Evolutionary conservation across 2,113 vertebrate genomes (phyloP).

Genomic region (Drymodes brunneopygia): DNA sequence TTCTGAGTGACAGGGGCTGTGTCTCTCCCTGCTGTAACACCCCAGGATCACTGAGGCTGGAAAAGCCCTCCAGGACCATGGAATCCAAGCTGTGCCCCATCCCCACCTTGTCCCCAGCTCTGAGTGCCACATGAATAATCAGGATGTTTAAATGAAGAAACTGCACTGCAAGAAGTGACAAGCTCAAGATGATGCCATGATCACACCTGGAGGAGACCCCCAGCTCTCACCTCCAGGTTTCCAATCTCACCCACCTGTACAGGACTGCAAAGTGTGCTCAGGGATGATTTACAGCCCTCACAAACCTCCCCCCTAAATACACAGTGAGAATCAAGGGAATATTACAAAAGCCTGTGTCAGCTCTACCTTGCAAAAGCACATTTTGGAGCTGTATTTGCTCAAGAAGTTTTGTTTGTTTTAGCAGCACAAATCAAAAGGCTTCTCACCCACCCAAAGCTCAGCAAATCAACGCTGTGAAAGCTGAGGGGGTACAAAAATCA

Average conservation of each 20-base stretch:
- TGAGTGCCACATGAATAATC: not conserved
- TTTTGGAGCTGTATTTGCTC: not conserved
- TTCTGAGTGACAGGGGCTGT: not conserved
- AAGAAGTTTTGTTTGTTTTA: not conserved
- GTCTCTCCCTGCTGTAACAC: accelerated
- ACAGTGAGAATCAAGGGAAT: not conserved
- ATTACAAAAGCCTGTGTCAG: not conserved
- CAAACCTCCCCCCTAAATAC: not conserved
- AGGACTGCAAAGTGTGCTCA: not conserved
- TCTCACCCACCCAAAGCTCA: not conserved
- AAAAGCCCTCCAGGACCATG: not conserved
- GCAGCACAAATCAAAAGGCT: not conserved
- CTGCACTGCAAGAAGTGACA: not conserved
- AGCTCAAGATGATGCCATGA: not conserved
- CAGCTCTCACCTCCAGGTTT: not conserved
- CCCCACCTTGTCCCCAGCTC: not conserved
- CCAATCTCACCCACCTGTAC: not conserved
- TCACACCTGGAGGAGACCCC: not conserved
- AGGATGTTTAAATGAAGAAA: not conserved
- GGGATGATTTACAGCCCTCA: not conserved
- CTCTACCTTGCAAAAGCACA: not conserved
- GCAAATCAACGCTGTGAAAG: not conserved
- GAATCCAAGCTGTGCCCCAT: not conserved
- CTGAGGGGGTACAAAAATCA: not conserved
- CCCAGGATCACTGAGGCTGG: not conserved